Evolutionary conservation across 2,113 vertebrate species (phyloP).

Genomic region (Strix uralensis): DNA sequence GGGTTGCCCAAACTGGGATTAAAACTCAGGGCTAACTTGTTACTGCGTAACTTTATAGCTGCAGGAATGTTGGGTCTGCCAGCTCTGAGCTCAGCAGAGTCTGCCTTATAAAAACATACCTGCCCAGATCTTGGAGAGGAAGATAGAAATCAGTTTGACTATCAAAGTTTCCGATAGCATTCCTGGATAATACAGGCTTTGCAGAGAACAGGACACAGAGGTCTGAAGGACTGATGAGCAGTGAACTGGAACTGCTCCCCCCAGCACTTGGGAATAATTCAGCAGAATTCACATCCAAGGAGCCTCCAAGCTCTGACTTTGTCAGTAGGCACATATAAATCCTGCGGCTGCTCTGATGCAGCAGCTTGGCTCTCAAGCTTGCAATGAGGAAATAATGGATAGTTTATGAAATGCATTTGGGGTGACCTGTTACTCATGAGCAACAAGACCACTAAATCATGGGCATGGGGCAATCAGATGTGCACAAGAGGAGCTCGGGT

Average conservation of each 20-base stretch:
- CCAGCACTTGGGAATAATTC: background rate
- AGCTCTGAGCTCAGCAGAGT: background rate
- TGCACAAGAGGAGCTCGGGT: background rate
- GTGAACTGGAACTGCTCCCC: constrained; percentile 4
- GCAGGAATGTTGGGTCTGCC: background rate
- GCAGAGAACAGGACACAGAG: background rate
- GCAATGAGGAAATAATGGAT: background rate
- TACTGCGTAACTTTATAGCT: background rate
- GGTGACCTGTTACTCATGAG: background rate
- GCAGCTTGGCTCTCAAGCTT: background rate
- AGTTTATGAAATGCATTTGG: background rate
- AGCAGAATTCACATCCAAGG: background rate
- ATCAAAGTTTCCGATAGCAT: background rate
- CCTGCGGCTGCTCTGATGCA: background rate
- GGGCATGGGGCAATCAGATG: background rate
- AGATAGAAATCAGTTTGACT: background rate
- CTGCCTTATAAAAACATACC: background rate
- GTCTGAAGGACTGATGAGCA: background rate
- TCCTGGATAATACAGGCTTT: background rate
- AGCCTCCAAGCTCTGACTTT: background rate
- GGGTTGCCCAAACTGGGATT: background rate
- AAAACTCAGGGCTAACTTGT: background rate
- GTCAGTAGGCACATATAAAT: background rate
- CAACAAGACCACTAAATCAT: background rate
- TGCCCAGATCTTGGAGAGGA: background rate